Conservation (phyloP, 37 sponge, comb jelly and placozoan genomes). For the Halichondria panicea region DNA sequence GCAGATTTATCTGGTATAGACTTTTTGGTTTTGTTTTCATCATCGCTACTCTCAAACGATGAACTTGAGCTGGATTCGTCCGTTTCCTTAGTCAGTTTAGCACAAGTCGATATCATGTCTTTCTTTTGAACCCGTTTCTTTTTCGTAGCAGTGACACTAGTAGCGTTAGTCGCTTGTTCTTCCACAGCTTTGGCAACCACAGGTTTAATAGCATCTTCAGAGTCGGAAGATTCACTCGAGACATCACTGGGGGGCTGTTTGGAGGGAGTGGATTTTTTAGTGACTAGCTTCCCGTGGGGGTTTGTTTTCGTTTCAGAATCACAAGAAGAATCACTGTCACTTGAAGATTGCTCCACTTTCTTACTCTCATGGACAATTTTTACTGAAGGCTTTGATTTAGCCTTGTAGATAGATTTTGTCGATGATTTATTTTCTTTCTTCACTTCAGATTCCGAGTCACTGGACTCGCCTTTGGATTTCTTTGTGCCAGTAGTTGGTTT, state of each 20-base stretch:
- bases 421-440: neutral
- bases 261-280: neutral
- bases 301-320: neutral
- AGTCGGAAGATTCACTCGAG: no score
- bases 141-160: neutral
- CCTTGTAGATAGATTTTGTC: neutral
- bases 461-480: no score
- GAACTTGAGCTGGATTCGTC: neutral
- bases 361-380: no score
- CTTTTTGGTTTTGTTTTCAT: neutral
- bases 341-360: no score
- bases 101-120: neutral
- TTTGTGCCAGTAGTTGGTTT: no score
- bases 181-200: no score
- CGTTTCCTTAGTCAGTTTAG: neutral
- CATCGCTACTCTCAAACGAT: neutral
- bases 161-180: no score
- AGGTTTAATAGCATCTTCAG: no score
- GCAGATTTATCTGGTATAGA: neutral
- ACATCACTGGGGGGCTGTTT: no score
- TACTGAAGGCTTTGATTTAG: no score
- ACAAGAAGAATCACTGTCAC: neutral
- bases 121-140: neutral
- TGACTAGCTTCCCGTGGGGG: neutral
- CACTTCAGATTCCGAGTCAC: neutral